Conservation (phyloP, 1,140 invertebrate genomes). For the Eriocheir sinensis region DNA sequence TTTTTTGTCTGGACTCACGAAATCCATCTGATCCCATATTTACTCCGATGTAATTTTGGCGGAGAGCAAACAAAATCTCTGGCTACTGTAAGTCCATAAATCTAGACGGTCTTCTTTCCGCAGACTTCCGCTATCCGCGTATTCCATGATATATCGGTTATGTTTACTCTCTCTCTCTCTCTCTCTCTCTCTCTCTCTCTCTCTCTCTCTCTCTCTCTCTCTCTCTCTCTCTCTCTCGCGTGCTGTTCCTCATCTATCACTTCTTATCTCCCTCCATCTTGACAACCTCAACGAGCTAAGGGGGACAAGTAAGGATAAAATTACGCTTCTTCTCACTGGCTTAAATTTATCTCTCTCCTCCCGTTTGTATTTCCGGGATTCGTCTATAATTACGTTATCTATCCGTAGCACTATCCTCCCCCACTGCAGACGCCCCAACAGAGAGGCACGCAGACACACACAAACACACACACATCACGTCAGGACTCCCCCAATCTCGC, state of each 20-base stretch:
- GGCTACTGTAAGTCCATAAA: neutral
- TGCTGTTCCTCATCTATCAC: slow-evolving; percentile 6
- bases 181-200: neutral
- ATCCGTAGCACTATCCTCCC: neutral
- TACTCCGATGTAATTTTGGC: slow-evolving; percentile 3
- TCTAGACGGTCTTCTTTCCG: neutral
- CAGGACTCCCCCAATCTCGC: neutral
- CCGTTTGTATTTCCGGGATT: neutral
- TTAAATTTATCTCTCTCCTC: slow-evolving; percentile 7
- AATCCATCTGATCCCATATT: neutral
- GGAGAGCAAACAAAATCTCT: neutral
- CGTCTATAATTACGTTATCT: slow-evolving; percentile 16
- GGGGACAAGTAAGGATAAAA: neutral
- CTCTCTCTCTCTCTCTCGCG: slow-evolving; percentile 48
- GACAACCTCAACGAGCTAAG: neutral
- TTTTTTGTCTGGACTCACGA: neutral
- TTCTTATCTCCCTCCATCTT: neutral
- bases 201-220: slow-evolving; percentile 50
- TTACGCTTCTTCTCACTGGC: neutral
- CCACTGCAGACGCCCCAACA: neutral
- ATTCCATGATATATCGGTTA: neutral
- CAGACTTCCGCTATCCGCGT: neutral
- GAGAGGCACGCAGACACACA: neutral
- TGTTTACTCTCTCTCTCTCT: slow-evolving; percentile 28
- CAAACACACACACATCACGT: neutral